Conservation (phyloP, 2,797 vertebrate species). For the Allobates femoralis region DNA sequence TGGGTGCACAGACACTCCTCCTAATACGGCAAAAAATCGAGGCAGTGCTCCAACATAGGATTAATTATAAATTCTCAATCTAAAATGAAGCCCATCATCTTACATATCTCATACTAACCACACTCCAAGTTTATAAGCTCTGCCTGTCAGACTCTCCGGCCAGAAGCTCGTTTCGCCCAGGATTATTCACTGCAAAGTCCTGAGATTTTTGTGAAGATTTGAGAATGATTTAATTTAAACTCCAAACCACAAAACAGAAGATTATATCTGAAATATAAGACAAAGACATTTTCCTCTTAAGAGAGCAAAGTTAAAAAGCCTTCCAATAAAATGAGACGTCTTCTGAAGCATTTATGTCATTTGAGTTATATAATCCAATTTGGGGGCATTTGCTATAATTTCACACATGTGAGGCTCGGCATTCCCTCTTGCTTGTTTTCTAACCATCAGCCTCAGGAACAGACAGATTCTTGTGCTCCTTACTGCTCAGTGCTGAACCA, state of each 20-base stretch:
- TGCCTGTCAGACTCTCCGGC: background rate
- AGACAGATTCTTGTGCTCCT: slow-evolving; percentile 33
- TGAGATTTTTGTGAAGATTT: background rate
- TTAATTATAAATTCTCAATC: no score
- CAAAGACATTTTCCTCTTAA: slow-evolving; percentile 7
- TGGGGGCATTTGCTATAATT: slow-evolving; percentile 19
- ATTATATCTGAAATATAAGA: background rate
- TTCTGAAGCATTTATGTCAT: slow-evolving; percentile 18
- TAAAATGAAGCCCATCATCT: no score
- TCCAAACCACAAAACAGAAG: background rate
- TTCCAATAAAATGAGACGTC: slow-evolving; percentile 10
- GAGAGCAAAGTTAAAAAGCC: background rate
- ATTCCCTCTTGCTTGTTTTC: background rate
- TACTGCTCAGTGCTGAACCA: slow-evolving; percentile 79
- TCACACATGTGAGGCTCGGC: slow-evolving; percentile 2
- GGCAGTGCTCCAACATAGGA: no score
- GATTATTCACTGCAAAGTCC: background rate
- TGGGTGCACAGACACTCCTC: no score
- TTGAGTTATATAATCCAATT: slow-evolving; percentile 33
- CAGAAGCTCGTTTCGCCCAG: background rate
- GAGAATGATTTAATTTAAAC: slow-evolving; percentile 8
- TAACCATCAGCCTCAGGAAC: background rate
- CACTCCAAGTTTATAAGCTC: background rate
- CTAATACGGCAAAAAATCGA: no score
- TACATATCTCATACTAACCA: no score